Base-by-base conservation (phyloP, 2,888 invertebrate genomes). In the Cephalotes varians region DNA sequence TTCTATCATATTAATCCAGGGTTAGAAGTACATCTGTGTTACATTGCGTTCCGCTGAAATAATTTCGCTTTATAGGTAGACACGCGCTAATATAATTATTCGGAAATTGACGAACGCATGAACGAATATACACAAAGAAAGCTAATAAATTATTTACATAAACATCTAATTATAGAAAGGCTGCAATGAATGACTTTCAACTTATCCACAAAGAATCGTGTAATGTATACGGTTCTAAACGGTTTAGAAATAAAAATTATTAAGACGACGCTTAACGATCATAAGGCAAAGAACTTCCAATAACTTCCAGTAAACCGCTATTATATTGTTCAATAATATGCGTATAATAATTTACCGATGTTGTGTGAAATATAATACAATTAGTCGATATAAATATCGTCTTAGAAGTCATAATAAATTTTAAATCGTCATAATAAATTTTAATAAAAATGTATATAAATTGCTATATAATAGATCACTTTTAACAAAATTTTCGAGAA, bases 1-100 rank as follows among this genome's bases (percentile, higher is more conserved):
- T 79, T 71, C 72, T 79, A 79, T 72, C 31, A 40, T 79, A 79
- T 79, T 79, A 79, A 79, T 79, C 72, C 77, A 56, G 44, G 77
- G 77, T 79, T 79, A 79, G 77, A 56, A 79, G 72, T 71, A 79
- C 77, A 79, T 79, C 44, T 72, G 72, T 34, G 72, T 71, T 79
- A 79, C 56, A 56, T 71, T 71, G 34, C 44, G 31, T 56, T 79
- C 44, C 62, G 72, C 56, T 56, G 34, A 79, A 79, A 79, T 79
- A 71, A 79, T 79, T 79, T 79, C 44, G 72, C 71, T 79, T 79
- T 71, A 71, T 31, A 56, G 31, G 76, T 67, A 76, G 77, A 79
- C 44, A 79, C 44, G 44, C 56, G 77, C 54, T 79, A 79, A 79
- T 79, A 79, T 12, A 79, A 71, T 79, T 79, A 71, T 79, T 79